Base-by-base conservation (phyloP, 2,113 vertebrate species). In the Globicephala melas region DNA sequence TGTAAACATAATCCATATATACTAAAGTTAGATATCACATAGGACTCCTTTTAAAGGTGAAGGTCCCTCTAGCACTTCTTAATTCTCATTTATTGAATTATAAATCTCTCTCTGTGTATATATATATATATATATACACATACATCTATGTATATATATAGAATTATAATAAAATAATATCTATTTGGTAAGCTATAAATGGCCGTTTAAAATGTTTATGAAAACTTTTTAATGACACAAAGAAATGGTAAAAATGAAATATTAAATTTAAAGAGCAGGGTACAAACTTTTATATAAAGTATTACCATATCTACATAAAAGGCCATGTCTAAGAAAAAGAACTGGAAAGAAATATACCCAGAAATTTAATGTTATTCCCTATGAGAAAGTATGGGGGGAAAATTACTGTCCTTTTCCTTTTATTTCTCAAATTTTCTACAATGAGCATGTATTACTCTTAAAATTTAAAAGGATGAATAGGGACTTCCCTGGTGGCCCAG, bases 201-300 rank as follows among this genome's bases (percentile, higher is more conserved):
- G 47, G 2, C 6, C 76, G 71, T 71, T 96, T 94, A 80, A 73
- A 84, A 86, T 25, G 2, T 84, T 88, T 65, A 80, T 84, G 25
- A 77, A 85, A 25, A 68, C 38, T 88, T 96, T 77, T 94, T 25
- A 68, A 70, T 47, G 44, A 65, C 44, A 79, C 17, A 87, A 25
- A 94, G 36, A 86, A 89, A 62, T 65, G 2, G n/a, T 36, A 62
- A 80, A 26, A 88, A 25, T 50, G 94, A 94, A 97, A 94, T 44
- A 50, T n/a, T 88, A 88, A 81, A 33, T 79, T 15, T 68, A 70
- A 91, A 91, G 81, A 71, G 50, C 18, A 74, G 14, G 17, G 25
- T 50, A 84, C 14, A 68, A 50, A 65, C 20, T 70, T 62, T 44
- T 80, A 14, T 38, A 65, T 74, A 12, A 8, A 70, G 6, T 81